Base-by-base conservation (phyloP, 2,888 invertebrate species). In the Trissoscelio sp. region DNA sequence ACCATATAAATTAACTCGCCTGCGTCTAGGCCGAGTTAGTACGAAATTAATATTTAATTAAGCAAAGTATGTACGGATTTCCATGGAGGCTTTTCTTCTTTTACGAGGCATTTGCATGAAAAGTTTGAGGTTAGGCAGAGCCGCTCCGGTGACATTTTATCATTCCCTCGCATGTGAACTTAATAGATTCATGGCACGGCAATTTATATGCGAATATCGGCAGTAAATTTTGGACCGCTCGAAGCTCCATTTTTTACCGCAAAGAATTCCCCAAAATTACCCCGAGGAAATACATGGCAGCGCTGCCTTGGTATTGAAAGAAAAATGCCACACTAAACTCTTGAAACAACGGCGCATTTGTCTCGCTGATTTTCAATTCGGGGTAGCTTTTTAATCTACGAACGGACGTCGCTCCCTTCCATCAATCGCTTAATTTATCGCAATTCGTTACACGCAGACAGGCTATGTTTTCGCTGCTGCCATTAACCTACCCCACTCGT, bases 121-220 rank as follows among this genome's bases (percentile, higher is more conserved):
- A 62, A 73, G 24, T 57, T 69, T 39, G 34, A 73, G 42, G 53
- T 53, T 60, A 39, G 37, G 22, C 28, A 9, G 66, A 39, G n/a
- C 0, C 14, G 11, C 5, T 2, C 24, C 20, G 34, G 7, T 53
- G 73, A 24, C 57, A 57, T 64, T 74, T 64, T 74, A 64, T 55
- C 64, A 55, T 74, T 28, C 28, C 31, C 34, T 42, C 48, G 55
- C 42, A 57, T 53, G 22, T n/a, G 46, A 64, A 44, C 22, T 20
- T 74, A 74, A 74, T 74, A 46, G 64, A 74, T 74, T 64, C 64
- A 62, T 46, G 14, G 64, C 20, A 6, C 6, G 1, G 64, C 64
- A 74, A 64, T 74, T 74, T 57, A 46, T 74, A 74, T 74, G 74
- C 57, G 74, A 64, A 64, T 57, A 64, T 64, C 22, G 64, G 34